phyloP scores from a whole-genome alignment of 1,140 invertebrate genomes.

The honey bee (Apis mellifera) region Amel_HAv3.1 CM009935.2:8161501-8162000 shows the following conservation, averaged over 20 bases:
- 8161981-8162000: constrained; percentile 26
- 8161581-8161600: background rate
- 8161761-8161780: background rate
- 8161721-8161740: constrained; percentile 1
- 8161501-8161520: background rate
- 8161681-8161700: constrained; percentile 8
- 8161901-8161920: background rate
- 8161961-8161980: background rate
- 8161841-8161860: constrained; percentile 11
- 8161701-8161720: background rate
- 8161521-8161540: background rate
- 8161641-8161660: constrained; percentile 7
- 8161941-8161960: constrained; percentile 24
- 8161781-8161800: background rate
- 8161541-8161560: constrained; percentile 3
- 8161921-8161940: background rate
- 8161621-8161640: background rate
- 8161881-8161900: constrained; percentile 2
- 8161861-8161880: background rate
- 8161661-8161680: constrained; percentile 21
- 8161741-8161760: background rate
- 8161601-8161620: constrained; percentile 14
- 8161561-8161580: background rate
- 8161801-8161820: background rate
- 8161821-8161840: background rate